Evolutionary conservation across 2,113 vertebrate genomes (phyloP), one percentile per base, ranked within the genome.

Genomic region (Ivindomyrus marchei): DNA sequence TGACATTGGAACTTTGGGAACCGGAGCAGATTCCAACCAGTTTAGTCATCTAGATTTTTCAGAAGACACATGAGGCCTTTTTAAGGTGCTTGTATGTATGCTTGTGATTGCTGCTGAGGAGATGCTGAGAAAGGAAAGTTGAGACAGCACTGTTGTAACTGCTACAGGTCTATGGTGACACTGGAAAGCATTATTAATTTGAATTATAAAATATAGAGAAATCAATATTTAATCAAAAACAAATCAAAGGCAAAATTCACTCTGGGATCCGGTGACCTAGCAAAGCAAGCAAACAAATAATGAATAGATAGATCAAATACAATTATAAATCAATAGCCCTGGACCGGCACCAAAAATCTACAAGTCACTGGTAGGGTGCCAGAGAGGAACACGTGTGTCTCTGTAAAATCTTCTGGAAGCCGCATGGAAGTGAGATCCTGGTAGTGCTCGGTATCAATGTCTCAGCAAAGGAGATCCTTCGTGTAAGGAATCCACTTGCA

Each of bases 181-280:
- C 19, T 27, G 80, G 80, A 21, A 89, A 93, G 90, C 93, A 94
- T 95, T 95, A 95, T 95, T 95, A 94, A 95, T 92, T 90, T 89
- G 66, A 88, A 91, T 93, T 94, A 90, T 90, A 91, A 94, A 95
- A 94, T 93, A 91, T 92, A 94, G 92, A 93, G 91, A 94, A 95
- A 96, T 95, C 95, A 95, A 96, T 96, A 96, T 95, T 95, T 95
- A 95, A 95, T 96, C 95, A 95, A 93, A 92, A 93, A 92, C 92
- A 93, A 94, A 95, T 94, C 93, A 94, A 94, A 93, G 91, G 91
- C 90, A 93, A 94, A 92, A 88, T 45, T 17, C 36, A 88, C 52
- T 42, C 19, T 42, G 87, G 56, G 17, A 88, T 39, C 49, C 31
- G 36, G 10, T n/a, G 87, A 50, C 53, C 87, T 10, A 66, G 87